These are phyloP conservation scores for Nephotettix cincticeps DNA, from an alignment of 1,140 invertebrate genomes.

Conservation along the genomic window DNA sequence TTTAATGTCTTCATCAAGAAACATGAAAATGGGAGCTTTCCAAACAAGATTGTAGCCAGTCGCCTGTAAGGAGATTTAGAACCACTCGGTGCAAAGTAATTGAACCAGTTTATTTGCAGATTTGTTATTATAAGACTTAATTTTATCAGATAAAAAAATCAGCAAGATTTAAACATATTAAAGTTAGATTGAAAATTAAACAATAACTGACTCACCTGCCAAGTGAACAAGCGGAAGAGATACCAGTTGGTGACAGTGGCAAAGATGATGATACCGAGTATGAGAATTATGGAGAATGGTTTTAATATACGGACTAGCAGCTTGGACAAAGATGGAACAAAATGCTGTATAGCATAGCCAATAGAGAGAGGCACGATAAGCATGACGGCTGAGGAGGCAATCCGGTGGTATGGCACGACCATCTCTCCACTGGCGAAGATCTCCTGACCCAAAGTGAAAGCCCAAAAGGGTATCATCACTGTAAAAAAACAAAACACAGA, in stretches of 20 bases:
- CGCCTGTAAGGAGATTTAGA: too few relatives aligned
- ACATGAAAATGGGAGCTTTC: too few relatives aligned
- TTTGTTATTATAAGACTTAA: too few relatives aligned
- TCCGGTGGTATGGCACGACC: conserved; percentile 77
- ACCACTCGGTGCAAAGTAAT: too few relatives aligned
- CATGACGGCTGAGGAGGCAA: conserved; percentile 70
- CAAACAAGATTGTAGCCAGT: too few relatives aligned
- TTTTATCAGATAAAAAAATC: too few relatives aligned
- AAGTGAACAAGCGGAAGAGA: conserved; percentile 87
- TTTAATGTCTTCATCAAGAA: too few relatives aligned
- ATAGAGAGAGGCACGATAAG: conserved; percentile 82
- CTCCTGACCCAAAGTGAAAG: conserved; percentile 85
- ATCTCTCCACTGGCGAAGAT: conserved; percentile 66
- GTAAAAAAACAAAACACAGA: conserved; percentile 46
- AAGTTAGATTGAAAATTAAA: neutral
- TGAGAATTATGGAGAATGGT: conserved; percentile 78
- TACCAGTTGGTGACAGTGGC: conserved; percentile 89
- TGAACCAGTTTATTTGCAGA: too few relatives aligned
- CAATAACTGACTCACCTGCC: conserved; percentile 58
- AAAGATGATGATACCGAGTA: conserved; percentile 90
- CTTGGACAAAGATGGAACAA: conserved; percentile 62
- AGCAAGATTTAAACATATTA: too few relatives aligned
- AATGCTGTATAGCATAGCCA: conserved; percentile 73
- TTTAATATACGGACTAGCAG: conserved; percentile 80
- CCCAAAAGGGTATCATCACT: conserved; percentile 95